Evolutionary conservation across 2,888 invertebrate genomes (phyloP).

Genomic region (Trypoxylon attenuatum): DNA sequence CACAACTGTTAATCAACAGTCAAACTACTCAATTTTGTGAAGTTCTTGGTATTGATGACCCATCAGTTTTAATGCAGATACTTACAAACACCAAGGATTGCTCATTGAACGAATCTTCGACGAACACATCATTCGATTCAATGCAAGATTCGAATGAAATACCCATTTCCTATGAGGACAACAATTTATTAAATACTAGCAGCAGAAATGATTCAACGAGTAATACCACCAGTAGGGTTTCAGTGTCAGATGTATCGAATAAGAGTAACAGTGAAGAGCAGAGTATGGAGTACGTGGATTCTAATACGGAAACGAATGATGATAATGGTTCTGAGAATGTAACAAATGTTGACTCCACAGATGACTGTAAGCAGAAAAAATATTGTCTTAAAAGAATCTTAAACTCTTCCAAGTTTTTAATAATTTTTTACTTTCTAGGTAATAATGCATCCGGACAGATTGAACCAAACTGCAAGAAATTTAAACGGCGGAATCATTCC

Average conservation of each 20-base stretch:
- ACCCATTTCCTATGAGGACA: conserved; percentile 37
- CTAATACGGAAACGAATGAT: conserved; percentile 16
- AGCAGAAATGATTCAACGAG: conserved; percentile 32
- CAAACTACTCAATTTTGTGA: conserved; percentile 84
- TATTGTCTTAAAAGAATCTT: not conserved
- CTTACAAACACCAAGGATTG: conserved; percentile 42
- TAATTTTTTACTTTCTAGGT: conserved; percentile 38
- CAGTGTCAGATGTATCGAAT: conserved; percentile 28
- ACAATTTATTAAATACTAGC: conserved; percentile 38
- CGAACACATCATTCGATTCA: conserved; percentile 31
- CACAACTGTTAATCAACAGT: conserved; percentile 77
- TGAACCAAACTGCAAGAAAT: conserved; percentile 69
- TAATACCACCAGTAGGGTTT: conserved; percentile 27
- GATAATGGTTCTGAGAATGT: conserved; percentile 14
- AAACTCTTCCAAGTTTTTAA: conserved; percentile 1
- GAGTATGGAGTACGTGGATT: conserved; percentile 11
- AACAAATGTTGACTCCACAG: conserved; percentile 16
- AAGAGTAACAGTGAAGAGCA: conserved; percentile 33
- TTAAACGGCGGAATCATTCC: conserved; percentile 74
- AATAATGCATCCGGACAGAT: conserved; percentile 27
- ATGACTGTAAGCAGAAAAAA: conserved; percentile 27
- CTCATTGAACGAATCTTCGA: conserved; percentile 12
- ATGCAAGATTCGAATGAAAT: not conserved
- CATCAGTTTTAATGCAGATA: conserved; percentile 79
- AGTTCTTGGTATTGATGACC: conserved; percentile 86